Percentiles rank a stretch among this genome's conserved stretches.
These are phyloP conservation scores for Cossypha heuglini DNA, from an alignment of 2,797 vertebrate genomes.

Conservation along the genomic window DNA sequence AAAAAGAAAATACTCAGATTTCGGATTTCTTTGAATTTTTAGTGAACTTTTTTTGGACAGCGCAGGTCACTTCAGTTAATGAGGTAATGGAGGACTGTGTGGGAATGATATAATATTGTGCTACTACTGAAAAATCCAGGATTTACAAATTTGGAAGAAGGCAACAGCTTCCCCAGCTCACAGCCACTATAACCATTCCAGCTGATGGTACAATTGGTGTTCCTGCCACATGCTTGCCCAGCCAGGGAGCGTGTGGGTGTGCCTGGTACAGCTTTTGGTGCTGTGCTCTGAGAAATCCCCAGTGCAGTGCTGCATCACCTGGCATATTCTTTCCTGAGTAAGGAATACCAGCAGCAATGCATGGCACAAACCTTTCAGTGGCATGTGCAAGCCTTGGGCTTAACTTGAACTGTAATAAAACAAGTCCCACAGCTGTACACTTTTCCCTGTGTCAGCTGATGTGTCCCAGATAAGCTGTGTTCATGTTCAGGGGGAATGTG, in stretches of 20 bases:
- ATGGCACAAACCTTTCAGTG: not conserved
- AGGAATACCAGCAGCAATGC: not conserved
- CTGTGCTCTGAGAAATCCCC: not conserved
- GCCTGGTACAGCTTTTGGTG: not conserved
- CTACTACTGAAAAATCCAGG: not conserved
- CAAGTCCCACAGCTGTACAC: not conserved
- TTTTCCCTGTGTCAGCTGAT: not conserved
- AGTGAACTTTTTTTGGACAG: not conserved
- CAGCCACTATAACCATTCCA: not conserved
- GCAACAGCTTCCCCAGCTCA: not conserved
- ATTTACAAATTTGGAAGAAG: not conserved
- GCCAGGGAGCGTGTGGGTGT: fast-evolving
- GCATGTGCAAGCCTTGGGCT: not conserved
- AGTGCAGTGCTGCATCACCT: fast-evolving
- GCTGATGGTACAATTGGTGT: fast-evolving
- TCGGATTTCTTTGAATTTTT: not conserved
- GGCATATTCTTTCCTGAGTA: fast-evolving
- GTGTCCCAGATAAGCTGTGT: not conserved
- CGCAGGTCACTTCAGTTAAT: not conserved
- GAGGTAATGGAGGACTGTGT: not conserved
- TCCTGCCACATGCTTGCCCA: not conserved
- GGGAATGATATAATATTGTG: not conserved
- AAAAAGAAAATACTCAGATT: not conserved
- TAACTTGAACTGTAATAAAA: not conserved
- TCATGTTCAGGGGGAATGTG: not conserved